Evolutionary conservation across 1,140 invertebrate genomes (phyloP).

Genomic region (Calephelis virginiensis): DNA sequence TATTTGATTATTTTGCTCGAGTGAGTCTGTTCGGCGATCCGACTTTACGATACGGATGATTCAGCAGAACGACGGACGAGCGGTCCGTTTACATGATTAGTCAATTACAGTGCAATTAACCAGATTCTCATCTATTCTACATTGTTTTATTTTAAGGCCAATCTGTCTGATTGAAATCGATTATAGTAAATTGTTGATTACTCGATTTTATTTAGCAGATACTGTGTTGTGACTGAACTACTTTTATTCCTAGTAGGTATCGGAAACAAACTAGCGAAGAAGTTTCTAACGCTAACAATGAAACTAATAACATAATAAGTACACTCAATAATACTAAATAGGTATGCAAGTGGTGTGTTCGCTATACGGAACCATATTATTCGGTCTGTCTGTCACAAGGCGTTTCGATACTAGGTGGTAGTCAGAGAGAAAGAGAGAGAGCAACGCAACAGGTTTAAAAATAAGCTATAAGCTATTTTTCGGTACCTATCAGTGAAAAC

Average conservation of each 20-base stretch:
- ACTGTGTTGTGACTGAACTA: background rate
- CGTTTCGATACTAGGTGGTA: no score
- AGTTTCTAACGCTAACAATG: no score
- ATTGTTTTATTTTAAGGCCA: conserved; percentile 15
- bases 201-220: background rate
- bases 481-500: no score
- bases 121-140: conserved; percentile 25
- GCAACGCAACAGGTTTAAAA: no score
- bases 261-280: background rate
- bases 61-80: conserved; percentile 45
- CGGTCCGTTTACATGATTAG: conserved; percentile 47
- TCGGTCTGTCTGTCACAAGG: no score
- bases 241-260: background rate
- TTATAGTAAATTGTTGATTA: background rate
- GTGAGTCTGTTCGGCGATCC: conserved; percentile 58
- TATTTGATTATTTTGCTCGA: conserved; percentile 55
- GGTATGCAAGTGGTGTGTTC: no score
- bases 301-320: no score
- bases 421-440: no score
- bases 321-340: no score
- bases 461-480: no score
- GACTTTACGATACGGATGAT: conserved; percentile 61
- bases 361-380: no score
- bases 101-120: conserved; percentile 52
- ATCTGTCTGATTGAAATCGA: conserved; percentile 16